Evolutionary conservation across 2,113 vertebrate species (phyloP).

Genomic region (Sisor rabdophorus): DNA sequence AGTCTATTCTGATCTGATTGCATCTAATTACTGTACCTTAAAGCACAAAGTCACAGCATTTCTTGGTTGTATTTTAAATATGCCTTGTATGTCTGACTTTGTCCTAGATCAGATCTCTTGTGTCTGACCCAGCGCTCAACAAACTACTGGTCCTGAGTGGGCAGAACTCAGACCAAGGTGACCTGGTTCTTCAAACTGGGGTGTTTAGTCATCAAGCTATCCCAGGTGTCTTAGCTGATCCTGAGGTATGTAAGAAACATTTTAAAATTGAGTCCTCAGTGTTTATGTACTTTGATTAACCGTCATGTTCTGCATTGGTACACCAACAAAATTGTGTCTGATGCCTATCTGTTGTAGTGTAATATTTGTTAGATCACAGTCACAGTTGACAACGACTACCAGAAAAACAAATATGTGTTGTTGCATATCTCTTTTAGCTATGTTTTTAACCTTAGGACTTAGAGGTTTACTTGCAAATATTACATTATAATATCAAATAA

Average conservation of each 20-base stretch:
- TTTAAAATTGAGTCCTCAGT: background rate
- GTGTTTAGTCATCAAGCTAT: constrained; percentile 82
- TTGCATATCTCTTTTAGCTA: too few species aligned
- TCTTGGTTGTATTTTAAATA: constrained; percentile 37
- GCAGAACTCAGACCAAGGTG: constrained; percentile 86
- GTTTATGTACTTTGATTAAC: background rate
- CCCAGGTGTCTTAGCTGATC: constrained; percentile 77
- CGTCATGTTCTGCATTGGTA: background rate
- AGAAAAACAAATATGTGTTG: background rate
- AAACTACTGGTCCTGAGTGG: constrained; percentile 93
- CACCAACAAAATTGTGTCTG: background rate
- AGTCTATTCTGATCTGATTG: background rate
- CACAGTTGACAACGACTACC: background rate
- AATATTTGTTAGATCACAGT: background rate
- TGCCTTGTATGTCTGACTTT: constrained; percentile 38
- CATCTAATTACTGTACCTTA: background rate
- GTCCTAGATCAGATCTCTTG: constrained; percentile 80
- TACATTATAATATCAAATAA: background rate
- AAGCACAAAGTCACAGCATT: constrained; percentile 7
- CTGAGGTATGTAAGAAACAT: constrained; percentile 73
- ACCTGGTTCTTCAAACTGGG: constrained; percentile 87
- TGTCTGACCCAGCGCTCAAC: constrained; percentile 82
- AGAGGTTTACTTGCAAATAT: background rate
- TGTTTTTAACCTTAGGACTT: background rate
- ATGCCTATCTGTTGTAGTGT: background rate